These are phyloP conservation scores for Ptilorrhoa leucosticta DNA, from an alignment of 2,113 vertebrate genomes.

Conservation along the genomic window DNA sequence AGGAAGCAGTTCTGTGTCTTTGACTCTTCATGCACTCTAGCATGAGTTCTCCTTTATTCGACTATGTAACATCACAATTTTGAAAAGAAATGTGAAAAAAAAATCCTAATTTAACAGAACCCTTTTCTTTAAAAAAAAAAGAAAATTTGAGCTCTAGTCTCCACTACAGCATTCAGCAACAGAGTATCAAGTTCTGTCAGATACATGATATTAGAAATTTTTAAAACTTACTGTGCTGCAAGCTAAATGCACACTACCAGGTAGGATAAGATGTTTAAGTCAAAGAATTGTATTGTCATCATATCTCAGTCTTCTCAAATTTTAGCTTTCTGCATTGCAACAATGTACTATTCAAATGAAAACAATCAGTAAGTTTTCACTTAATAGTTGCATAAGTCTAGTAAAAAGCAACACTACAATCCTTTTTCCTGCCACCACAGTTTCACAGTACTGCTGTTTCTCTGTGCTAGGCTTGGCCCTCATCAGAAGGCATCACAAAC, in stretches of 20 bases:
- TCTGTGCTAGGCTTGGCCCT: neutral
- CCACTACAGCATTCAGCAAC: neutral
- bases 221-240: neutral
- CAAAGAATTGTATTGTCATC: neutral
- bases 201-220: neutral
- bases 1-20: neutral
- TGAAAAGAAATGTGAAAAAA: neutral
- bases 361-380: accelerated
- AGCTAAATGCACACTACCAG: neutral
- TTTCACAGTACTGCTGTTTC: neutral
- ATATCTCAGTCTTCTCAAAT: neutral
- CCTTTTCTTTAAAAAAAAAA: neutral
- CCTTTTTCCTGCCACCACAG: neutral
- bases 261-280: neutral
- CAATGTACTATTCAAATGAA: neutral
- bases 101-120: neutral
- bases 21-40: neutral
- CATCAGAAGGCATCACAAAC: neutral
- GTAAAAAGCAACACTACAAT: neutral
- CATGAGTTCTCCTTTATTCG: neutral
- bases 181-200: neutral
- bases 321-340: neutral
- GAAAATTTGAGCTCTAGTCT: neutral
- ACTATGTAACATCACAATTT: neutral
- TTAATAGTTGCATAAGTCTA: neutral